phyloP scores from a whole-genome alignment of 2,888 invertebrate genomes.

The Aphodius granarius region DNA sequence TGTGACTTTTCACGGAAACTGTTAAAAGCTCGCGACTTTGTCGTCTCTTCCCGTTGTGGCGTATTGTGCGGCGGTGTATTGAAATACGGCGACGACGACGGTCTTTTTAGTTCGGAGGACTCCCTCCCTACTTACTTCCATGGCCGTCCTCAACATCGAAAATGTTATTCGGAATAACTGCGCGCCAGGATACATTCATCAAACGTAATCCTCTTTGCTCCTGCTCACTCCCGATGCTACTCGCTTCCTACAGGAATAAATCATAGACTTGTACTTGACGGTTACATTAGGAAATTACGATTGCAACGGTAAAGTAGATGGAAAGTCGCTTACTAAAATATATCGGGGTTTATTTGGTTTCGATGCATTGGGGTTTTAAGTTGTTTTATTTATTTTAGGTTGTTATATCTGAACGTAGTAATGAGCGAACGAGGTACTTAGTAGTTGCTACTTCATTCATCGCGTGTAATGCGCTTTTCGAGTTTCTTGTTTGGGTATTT shows the following conservation, averaged over 20 bases:
- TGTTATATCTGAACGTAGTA: too few relatives aligned
- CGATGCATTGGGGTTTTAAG: neutral
- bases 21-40: neutral
- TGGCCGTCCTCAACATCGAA: neutral
- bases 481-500: too few relatives aligned
- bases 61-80: neutral
- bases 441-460: too few relatives aligned
- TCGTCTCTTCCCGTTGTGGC: neutral
- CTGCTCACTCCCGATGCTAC: too few relatives aligned
- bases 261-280: slow-evolving; percentile 7
- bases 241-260: neutral
- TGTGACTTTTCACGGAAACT: neutral
- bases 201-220: slow-evolving; percentile 12
- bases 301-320: neutral
- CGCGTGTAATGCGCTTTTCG: too few relatives aligned
- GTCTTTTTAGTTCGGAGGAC: neutral
- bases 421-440: too few relatives aligned
- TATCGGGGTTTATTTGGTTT: neutral
- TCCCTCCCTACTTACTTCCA: neutral
- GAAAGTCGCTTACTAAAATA: neutral
- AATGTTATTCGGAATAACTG: slow-evolving; percentile 15
- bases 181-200: slow-evolving; percentile 11
- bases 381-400: too few relatives aligned
- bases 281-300: slow-evolving; percentile 12
- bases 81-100: neutral